These are phyloP conservation scores for Pangasius macronema DNA, from an alignment of 2,797 vertebrate genomes.

Conservation along the genomic window DNA sequence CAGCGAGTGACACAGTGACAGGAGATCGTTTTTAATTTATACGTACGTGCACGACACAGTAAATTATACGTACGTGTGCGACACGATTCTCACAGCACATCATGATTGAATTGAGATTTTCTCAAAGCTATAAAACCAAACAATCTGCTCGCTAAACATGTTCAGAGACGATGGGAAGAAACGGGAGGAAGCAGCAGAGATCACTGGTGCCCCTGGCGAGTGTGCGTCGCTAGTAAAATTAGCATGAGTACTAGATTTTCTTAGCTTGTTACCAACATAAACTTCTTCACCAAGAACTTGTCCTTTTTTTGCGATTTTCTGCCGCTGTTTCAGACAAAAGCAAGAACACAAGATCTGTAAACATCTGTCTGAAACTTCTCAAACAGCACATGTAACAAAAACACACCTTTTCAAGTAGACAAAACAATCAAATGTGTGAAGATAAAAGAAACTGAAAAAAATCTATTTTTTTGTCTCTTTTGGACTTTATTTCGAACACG, in stretches of 20 bases:
- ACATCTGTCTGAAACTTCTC: not conserved
- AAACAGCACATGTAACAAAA: not conserved
- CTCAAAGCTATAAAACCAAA: too few relatives aligned
- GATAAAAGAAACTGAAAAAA: not conserved
- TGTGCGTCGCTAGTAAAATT: too few relatives aligned
- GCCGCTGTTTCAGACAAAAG: not conserved
- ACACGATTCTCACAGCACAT: too few relatives aligned
- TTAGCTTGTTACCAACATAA: not conserved
- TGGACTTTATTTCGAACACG: not conserved
- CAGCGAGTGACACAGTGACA: too few relatives aligned
- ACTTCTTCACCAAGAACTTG: not conserved
- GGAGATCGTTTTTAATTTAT: too few relatives aligned
- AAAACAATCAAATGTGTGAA: slow-evolving; percentile 4
- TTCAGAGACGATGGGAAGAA: too few relatives aligned
- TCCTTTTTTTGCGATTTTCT: not conserved
- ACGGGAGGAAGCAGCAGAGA: too few relatives aligned
- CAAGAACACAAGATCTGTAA: not conserved
- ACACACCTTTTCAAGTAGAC: not conserved
- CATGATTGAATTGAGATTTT: too few relatives aligned
- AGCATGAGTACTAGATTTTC: not conserved
- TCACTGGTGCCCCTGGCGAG: not conserved
- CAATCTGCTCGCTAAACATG: too few relatives aligned
- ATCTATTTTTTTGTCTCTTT: not conserved
- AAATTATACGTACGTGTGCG: too few relatives aligned
- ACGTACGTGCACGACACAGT: too few relatives aligned